phyloP scores from a whole-genome alignment of 2,797 vertebrate species.

The Australoheros facetus region DNA sequence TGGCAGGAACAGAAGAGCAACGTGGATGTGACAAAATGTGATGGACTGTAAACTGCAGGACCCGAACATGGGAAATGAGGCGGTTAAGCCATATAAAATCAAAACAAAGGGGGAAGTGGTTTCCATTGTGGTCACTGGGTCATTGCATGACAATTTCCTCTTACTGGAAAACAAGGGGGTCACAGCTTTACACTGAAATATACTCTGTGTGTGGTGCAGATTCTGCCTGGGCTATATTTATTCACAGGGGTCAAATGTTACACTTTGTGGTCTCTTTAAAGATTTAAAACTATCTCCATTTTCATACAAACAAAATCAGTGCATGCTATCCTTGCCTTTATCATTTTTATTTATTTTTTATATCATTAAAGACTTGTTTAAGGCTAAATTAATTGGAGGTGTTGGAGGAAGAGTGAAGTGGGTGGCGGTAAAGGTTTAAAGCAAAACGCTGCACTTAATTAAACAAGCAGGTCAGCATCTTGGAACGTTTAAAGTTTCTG shows the following conservation, averaged over 20 bases:
- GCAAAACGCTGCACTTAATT: constrained; percentile 76
- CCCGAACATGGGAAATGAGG: constrained; percentile 64
- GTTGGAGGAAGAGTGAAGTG: constrained; percentile 68
- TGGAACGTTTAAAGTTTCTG: constrained; percentile 75
- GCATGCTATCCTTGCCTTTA: background rate
- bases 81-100: constrained; percentile 68
- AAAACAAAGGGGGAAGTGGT: constrained; percentile 78
- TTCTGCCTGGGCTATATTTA: constrained; percentile 46
- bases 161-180: constrained; percentile 75
- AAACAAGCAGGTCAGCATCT: constrained; percentile 77
- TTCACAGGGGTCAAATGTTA: constrained; percentile 63
- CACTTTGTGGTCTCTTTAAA: constrained; percentile 12
- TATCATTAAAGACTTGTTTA: constrained; percentile 52
- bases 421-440: constrained; percentile 75
- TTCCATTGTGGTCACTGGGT: constrained; percentile 75
- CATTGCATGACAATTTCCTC: constrained; percentile 74
- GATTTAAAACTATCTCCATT: constrained; percentile 7
- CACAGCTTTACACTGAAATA: constrained; percentile 67
- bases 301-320: constrained; percentile 7
- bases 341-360: constrained; percentile 34
- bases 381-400: constrained; percentile 62
- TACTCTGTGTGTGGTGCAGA: constrained; percentile 65
- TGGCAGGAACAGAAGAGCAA: constrained; percentile 35
- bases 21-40: constrained; percentile 58
- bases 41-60: constrained; percentile 46